Evolutionary conservation across 92 coral and sea anemone species (phyloP), one percentile per base, ranked within the genome.

Genomic region (Muricea muricata): DNA sequence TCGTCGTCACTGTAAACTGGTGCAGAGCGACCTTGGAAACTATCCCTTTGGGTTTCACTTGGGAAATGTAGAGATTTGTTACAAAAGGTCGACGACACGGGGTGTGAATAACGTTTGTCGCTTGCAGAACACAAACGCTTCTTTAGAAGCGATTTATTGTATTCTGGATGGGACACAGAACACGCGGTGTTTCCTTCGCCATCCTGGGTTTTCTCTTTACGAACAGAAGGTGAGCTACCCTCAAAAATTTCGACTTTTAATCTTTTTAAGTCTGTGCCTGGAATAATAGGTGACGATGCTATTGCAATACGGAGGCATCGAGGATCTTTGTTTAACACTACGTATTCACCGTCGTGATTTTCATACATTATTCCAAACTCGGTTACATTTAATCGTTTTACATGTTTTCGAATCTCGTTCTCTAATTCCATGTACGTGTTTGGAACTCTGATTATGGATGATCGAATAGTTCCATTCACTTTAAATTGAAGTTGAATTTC

Each of bases 381-480:
- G n/a, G n/a, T 15, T 14, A 25, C 61, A 14, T 54, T 54, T 54
- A 54, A 14, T 54, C 61, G n/a, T 6, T 20, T 14, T 14, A 0
- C n/a, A 7, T 54, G 61, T 54, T 54, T 54, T 18, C 61, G 23
- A 7, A 54, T 54, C 25, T 54, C 61, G n/a, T 54, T 54, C n/a
- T 54, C 23, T 25, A 54, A 14, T 54, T 54, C n/a, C 9, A 4
- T 9, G 9, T 57, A 57, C 25, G 65, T 21, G 4, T 20, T 28
- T 7, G 29, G 65, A 57, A 57, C 65, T 21, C 9, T 57, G 5
- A 57, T 57, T 21, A 57, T 57, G 21, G 63, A 3, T 9, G 63
- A 55, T n/a, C 25, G 63, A 55, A 55, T 55, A 55, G 63, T 55
- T 55, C 25, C 63, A 55, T 55, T 55, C 21, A 55, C 63, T 55